Evolutionary conservation across 1,140 invertebrate genomes (phyloP).

Genomic region (Temnothorax curvispinosus): DNA sequence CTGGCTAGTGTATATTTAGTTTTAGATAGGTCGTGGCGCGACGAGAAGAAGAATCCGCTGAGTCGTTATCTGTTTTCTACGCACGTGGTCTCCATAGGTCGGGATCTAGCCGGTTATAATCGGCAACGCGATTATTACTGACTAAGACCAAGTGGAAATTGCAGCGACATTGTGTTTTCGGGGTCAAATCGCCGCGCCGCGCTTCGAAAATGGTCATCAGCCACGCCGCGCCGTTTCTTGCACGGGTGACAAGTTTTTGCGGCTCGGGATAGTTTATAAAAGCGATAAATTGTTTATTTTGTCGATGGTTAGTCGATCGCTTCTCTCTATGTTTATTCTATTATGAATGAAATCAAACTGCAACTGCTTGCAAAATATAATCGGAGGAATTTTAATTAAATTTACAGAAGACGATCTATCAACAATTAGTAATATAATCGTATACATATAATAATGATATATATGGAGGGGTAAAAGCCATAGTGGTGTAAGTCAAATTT

Average conservation of each 20-base stretch:
- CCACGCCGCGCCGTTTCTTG: background rate
- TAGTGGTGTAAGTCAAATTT: no score
- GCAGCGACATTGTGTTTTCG: constrained; percentile 17
- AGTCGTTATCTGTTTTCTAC: constrained; percentile 82
- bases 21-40: constrained; percentile 80
- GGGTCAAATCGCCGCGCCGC: background rate
- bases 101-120: constrained; percentile 80
- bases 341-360: background rate
- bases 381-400: background rate
- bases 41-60: constrained; percentile 52
- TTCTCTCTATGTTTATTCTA: background rate
- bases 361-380: background rate
- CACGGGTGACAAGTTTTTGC: background rate
- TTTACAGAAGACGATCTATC: background rate
- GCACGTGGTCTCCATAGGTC: constrained; percentile 78
- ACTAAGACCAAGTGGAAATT: constrained; percentile 6
- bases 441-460: background rate
- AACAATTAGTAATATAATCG: background rate
- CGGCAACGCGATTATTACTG: constrained; percentile 67
- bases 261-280: background rate
- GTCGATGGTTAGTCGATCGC: background rate
- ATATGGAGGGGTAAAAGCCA: no score
- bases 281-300: background rate
- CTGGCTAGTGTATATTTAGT: constrained; percentile 82
- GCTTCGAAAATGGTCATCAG: background rate